A percentile compares a stretch with the other conserved stretches of the same genome.
phyloP scores from a whole-genome alignment of 2,113 vertebrate genomes.

The Channa argus region DNA sequence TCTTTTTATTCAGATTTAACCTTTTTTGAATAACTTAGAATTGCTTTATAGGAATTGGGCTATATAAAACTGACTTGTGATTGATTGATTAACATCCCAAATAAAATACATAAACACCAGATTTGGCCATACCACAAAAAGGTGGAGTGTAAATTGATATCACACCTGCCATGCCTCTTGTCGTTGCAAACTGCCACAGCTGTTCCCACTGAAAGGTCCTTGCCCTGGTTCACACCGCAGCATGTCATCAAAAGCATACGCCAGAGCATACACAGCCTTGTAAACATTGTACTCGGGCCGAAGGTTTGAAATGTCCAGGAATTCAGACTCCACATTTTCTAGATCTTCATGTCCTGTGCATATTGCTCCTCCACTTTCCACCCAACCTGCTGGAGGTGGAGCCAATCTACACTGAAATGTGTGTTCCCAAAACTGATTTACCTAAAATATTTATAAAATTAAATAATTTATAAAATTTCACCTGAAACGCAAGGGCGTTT shows the following conservation, averaged over 20 bases:
- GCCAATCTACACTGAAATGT: constrained; percentile 74
- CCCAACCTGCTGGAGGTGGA: constrained; percentile 1
- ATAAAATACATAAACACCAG: too few relatives aligned
- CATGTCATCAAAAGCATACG: constrained; percentile 71
- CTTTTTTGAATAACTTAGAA: too few relatives aligned
- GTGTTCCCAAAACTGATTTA: constrained; percentile 75
- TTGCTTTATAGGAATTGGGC: too few relatives aligned
- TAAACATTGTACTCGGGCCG: constrained; percentile 78
- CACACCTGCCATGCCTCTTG: constrained; percentile 79
- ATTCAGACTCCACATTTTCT: constrained; percentile 28
- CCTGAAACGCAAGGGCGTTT: not conserved
- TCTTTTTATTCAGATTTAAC: too few relatives aligned
- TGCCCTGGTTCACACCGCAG: constrained; percentile 69
- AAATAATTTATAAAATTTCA: not conserved
- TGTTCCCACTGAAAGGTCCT: constrained; percentile 71
- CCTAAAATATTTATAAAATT: constrained; percentile 25
- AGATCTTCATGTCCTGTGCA: constrained; percentile 73
- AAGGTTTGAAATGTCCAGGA: constrained; percentile 59
- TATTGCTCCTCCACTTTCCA: constrained; percentile 13
- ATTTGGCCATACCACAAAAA: not conserved
- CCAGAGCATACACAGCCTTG: constrained; percentile 81
- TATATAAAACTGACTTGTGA: too few relatives aligned
- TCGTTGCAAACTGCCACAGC: constrained; percentile 68
- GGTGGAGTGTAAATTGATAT: constrained; percentile 8
- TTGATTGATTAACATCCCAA: too few relatives aligned